Conservation (phyloP, 2,888 invertebrate species). For the Pollenia amentaria region DNA sequence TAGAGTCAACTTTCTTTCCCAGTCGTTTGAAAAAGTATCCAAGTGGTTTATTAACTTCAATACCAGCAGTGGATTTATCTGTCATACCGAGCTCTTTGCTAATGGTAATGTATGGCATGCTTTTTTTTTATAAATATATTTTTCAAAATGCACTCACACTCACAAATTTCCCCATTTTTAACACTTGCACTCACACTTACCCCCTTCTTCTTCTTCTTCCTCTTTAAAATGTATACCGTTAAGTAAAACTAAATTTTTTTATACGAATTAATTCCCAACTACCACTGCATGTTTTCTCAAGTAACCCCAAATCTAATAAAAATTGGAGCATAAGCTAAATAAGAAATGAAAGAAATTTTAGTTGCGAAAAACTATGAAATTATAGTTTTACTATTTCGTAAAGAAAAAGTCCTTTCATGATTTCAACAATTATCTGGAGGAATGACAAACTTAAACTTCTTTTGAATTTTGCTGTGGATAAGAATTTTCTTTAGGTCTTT, state of each 20-base stretch:
- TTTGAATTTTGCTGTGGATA: neutral
- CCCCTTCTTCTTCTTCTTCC: neutral
- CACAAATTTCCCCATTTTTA: neutral
- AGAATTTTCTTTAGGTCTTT: neutral
- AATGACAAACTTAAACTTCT: constrained; percentile 30
- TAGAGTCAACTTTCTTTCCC: constrained; percentile 84
- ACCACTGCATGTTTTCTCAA: constrained; percentile 56
- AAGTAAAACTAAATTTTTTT: constrained; percentile 11
- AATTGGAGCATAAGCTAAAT: neutral
- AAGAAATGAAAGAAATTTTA: constrained; percentile 11
- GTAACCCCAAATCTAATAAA: constrained; percentile 12
- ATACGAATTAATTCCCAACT: constrained; percentile 15
- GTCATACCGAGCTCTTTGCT: constrained; percentile 84
- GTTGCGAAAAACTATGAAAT: constrained; percentile 29
- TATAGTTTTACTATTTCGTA: constrained; percentile 36
- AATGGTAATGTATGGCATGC: constrained; percentile 83
- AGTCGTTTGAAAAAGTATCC: constrained; percentile 85
- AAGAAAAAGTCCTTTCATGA: constrained; percentile 37
- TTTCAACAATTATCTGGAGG: constrained; percentile 54
- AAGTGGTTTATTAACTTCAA: constrained; percentile 84
- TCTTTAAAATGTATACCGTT: neutral
- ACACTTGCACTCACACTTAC: neutral
- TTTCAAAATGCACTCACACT: neutral
- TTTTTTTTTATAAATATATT: constrained; percentile 44
- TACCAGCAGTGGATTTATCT: constrained; percentile 84